These are phyloP conservation scores for Colaptes auratus DNA, from an alignment of 2,113 vertebrate genomes.

Conservation along the genomic window DNA sequence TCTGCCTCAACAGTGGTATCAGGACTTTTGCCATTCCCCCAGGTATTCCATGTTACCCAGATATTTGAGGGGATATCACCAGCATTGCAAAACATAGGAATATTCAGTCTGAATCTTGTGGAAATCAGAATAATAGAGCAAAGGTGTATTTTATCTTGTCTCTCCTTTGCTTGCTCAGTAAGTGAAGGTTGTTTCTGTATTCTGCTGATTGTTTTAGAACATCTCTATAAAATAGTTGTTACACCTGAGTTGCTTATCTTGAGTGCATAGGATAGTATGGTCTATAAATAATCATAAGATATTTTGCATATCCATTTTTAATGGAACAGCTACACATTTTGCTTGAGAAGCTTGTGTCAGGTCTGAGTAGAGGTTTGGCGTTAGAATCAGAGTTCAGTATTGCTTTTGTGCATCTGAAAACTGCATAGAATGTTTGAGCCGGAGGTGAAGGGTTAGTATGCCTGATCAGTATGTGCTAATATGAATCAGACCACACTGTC, in stretches of 20 bases:
- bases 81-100: neutral
- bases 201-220: neutral
- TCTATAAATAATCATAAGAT: neutral
- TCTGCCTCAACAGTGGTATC: neutral
- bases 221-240: neutral
- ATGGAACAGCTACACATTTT: neutral
- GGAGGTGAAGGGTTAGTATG: neutral
- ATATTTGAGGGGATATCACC: neutral
- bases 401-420: neutral
- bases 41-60: neutral
- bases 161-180: neutral
- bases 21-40: neutral
- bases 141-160: neutral
- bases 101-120: neutral
- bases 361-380: neutral
- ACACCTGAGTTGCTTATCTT: neutral
- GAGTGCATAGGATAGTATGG: neutral
- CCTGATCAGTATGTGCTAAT: neutral
- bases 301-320: neutral
- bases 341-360: neutral
- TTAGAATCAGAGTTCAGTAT: neutral
- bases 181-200: neutral
- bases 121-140: neutral
- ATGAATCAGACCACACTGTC: neutral
- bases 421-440: neutral